Evolutionary conservation across 2,113 vertebrate genomes (phyloP).

Genomic region (Fregata magnificens): DNA sequence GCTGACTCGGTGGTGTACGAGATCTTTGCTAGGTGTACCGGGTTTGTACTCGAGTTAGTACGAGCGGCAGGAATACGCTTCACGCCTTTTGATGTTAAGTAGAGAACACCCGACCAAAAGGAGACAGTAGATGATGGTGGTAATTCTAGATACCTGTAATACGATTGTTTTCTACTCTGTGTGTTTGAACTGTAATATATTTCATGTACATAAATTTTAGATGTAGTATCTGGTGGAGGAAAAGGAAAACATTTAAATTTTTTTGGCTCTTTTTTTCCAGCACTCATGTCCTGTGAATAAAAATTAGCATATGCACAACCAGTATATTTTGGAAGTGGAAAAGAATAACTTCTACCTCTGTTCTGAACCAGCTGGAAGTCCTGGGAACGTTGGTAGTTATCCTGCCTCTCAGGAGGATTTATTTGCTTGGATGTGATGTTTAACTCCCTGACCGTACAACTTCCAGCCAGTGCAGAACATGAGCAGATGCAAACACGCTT

Average conservation of each 20-base stretch:
- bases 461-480: not conserved
- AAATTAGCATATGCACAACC: not conserved
- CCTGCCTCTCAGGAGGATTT: not conserved
- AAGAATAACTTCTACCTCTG: not conserved
- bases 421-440: not conserved
- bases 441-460: not conserved
- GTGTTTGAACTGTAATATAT: not conserved
- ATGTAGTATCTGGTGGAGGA: not conserved
- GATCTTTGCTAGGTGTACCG: accelerated
- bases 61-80: not conserved
- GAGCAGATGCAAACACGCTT: not conserved
- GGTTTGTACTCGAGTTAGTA: not conserved
- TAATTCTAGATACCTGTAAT: not conserved
- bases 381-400: accelerated
- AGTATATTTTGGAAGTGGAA: not conserved
- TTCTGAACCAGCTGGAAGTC: not conserved
- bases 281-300: not conserved
- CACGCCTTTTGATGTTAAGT: accelerated
- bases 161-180: accelerated
- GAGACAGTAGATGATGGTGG: not conserved
- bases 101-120: not conserved
- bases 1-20: accelerated
- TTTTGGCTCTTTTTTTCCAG: not conserved
- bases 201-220: not conserved
- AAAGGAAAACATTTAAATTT: not conserved